Conservation (phyloP, 2,113 vertebrate species). For the Chloropsis hardwickii region DNA sequence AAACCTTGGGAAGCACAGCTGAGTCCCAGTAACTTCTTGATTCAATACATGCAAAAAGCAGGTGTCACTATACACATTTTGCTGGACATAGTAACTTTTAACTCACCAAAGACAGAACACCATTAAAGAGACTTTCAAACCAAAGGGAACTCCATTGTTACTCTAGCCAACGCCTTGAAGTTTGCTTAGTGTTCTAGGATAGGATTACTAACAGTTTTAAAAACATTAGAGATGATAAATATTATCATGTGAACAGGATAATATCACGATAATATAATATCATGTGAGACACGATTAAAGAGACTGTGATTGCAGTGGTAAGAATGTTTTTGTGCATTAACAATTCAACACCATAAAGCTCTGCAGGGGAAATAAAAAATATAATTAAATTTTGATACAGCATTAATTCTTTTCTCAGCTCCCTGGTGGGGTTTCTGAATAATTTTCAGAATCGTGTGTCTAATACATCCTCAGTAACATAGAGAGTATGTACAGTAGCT, state of each 20-base stretch:
- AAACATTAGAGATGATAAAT: neutral
- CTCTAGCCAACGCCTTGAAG: neutral
- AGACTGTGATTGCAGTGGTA: neutral
- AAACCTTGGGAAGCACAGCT: neutral
- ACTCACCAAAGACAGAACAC: neutral
- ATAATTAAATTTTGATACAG: neutral
- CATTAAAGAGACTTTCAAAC: neutral
- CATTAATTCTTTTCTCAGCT: neutral
- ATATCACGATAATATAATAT: no score
- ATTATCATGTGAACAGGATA: neutral
- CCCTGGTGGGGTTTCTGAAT: neutral
- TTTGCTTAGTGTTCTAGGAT: neutral
- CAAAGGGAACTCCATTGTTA: neutral
- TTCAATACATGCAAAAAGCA: neutral
- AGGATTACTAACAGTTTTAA: neutral
- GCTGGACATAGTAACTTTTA: neutral
- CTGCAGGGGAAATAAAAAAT: rapidly evolving
- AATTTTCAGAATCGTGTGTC: neutral
- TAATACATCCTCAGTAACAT: neutral
- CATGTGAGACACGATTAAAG: neutral
- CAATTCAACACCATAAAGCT: neutral
- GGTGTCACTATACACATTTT: neutral
- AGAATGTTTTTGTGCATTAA: neutral
- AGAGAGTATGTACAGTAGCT: neutral
- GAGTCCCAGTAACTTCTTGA: neutral